A percentile compares a stretch with the other conserved stretches of the same genome.
Conservation (phyloP, 2,888 invertebrate genomes). For the Mimachlamys varia region DNA sequence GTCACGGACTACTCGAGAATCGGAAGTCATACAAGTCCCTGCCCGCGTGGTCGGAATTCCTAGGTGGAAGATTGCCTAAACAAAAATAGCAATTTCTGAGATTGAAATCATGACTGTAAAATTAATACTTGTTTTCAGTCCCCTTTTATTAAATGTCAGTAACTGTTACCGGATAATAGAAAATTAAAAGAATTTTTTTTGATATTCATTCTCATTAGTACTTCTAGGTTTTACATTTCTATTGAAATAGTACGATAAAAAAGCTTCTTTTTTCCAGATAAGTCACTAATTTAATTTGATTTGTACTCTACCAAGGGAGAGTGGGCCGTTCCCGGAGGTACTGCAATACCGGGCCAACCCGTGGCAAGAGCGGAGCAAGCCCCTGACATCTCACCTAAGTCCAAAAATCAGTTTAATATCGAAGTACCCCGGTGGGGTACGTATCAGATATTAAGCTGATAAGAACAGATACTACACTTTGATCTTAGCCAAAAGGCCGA, state of each 20-base stretch:
- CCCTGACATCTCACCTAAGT: constrained; percentile 80
- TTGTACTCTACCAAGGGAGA: constrained; percentile 64
- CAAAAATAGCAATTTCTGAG: constrained; percentile 23
- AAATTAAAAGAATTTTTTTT: no score
- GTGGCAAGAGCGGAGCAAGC: constrained; percentile 87
- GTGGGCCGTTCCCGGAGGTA: no score
- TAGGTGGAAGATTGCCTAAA: constrained; percentile 81
- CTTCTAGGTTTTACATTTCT: no score
- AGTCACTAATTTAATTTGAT: no score
- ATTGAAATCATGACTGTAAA: not conserved
- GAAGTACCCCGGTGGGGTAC: constrained; percentile 82
- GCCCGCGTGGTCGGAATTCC: constrained; percentile 83
- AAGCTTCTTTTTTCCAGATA: no score
- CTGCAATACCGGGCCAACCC: constrained; percentile 87
- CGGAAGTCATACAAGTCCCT: constrained; percentile 85
- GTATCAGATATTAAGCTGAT: constrained; percentile 88
- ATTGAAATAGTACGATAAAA: no score
- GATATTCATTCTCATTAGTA: no score
- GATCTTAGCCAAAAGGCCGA: constrained; percentile 70
- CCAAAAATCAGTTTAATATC: constrained; percentile 79
- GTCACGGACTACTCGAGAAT: constrained; percentile 85
- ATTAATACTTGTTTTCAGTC: no score
- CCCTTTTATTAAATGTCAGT: no score
- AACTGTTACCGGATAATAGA: no score
- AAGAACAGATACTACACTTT: constrained; percentile 85